phyloP scores from a whole-genome alignment of 2,113 vertebrate genomes.

The Pluvialis apricaria region DNA sequence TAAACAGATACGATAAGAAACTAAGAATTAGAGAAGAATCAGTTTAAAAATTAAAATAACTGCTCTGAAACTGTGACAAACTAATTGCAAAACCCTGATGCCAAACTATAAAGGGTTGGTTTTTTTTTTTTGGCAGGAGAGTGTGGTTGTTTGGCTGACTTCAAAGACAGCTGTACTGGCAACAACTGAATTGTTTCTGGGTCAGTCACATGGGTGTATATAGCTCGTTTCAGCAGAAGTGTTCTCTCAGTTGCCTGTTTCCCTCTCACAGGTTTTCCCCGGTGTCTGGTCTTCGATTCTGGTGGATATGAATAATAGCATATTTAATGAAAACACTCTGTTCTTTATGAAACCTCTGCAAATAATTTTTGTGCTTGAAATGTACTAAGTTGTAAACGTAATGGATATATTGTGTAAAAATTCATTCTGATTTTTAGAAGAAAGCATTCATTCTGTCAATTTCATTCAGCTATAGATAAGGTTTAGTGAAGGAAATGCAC shows the following conservation, averaged over 20 bases:
- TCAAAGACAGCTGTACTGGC: constrained; percentile 67
- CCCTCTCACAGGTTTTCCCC: neutral
- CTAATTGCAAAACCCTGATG: constrained; percentile 33
- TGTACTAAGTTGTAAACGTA: neutral
- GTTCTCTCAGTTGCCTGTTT: neutral
- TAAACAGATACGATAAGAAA: neutral
- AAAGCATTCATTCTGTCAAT: neutral
- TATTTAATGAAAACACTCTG: constrained; percentile 17
- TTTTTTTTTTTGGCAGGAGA: constrained; percentile 33
- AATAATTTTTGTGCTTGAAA: constrained; percentile 5
- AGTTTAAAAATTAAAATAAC: constrained; percentile 16
- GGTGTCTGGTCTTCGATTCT: neutral
- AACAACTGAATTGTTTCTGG: constrained; percentile 41
- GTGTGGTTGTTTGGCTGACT: constrained; percentile 47
- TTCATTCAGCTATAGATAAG: neutral
- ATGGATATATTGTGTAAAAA: neutral
- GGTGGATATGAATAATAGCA: neutral
- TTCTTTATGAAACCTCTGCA: neutral
- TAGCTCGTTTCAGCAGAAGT: neutral
- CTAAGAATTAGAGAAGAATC: neutral
- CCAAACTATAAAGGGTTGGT: neutral
- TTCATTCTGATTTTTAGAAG: neutral
- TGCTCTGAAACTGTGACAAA: constrained; percentile 26
- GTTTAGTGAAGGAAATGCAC: neutral
- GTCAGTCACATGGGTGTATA: constrained; percentile 19